Base-by-base conservation (phyloP, 1,140 invertebrate species). In the Hetaerina americana region DNA sequence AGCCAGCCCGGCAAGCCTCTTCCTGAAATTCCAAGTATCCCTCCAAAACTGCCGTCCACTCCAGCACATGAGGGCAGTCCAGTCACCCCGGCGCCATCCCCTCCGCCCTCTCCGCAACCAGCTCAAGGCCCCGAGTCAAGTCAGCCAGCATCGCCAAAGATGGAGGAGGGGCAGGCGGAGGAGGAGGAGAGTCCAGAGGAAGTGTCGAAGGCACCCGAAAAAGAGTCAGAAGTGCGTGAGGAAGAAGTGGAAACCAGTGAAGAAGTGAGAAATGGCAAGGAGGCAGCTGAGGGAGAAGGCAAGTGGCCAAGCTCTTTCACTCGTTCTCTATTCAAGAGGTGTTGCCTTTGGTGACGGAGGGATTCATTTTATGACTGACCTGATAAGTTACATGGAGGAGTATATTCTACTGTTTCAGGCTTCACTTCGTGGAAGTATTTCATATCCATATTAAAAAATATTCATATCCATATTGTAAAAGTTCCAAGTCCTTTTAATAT, bases 1-100 rank as follows among this genome's bases (percentile, higher is more conserved):
- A 77, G 77, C 69, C 73, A 73, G 5, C 78, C 78, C 25, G 79
- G 78, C 22, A 76, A 76, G 72, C 76, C 75, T 27, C 66, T 77
- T 26, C 77, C 73, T 31, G 73, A 77, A 68, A 73, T 77, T 68
- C 73, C 74, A 31, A 67, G 70, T 27, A 57, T 74, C 3, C 22
- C 40, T 2, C 40, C 40, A 57, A 67, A 22, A 26, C 73, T 27
- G 27, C 31, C 57, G 25, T 12, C 29, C 72, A 25, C 67, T 15
- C 2, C 2, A 26, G n/a, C 3, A 24, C n/a, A 25, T 2, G 6
- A 6, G 1, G 26, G 18, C 26, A 22, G 5, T 67, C n/a, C 22
- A 67, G 6, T 6, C 66, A 18, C 40, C 22, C 40, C 22, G 15
- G 40, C 10, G 40, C 2, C 2, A 3, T 57, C 40, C 1, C 40